These are phyloP conservation scores for Xenopus laevis DNA, from an alignment of 2,113 vertebrate species.

Conservation along the genomic window DNA sequence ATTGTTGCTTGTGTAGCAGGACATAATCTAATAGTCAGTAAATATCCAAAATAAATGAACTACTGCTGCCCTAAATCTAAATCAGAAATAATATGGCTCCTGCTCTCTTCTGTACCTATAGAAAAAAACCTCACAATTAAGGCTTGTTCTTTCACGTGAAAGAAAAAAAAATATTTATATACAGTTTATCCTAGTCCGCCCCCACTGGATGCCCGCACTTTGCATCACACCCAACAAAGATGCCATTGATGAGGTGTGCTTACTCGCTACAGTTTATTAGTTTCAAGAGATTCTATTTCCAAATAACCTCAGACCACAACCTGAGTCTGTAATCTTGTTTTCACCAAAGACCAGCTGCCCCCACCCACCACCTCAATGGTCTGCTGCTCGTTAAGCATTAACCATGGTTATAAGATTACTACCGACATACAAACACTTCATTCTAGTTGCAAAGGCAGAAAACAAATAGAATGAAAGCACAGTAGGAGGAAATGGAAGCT, in stretches of 20 bases:
- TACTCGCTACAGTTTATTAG: background rate
- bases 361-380: constrained; percentile 20
- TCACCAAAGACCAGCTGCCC: constrained; percentile 12
- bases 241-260: background rate
- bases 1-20: too few species aligned
- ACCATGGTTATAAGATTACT: constrained; percentile 28
- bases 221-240: background rate
- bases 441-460: background rate
- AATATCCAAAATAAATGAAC: too few species aligned
- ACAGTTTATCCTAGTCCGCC: too few species aligned
- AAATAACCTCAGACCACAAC: constrained; percentile 33
- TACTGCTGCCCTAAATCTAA: too few species aligned
- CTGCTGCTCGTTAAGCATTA: constrained; percentile 22
- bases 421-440: background rate
- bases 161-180: too few species aligned
- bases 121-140: too few species aligned
- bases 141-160: too few species aligned
- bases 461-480: background rate
- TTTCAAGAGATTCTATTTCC: constrained; percentile 14
- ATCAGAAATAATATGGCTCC: too few species aligned
- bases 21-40: too few species aligned
- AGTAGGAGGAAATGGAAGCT: background rate
- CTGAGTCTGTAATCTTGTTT: constrained; percentile 25
- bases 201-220: too few species aligned
- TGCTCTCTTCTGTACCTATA: too few species aligned